These are phyloP conservation scores for Heliconius himera DNA, from an alignment of 1,140 invertebrate species.

Conservation along the genomic window DNA sequence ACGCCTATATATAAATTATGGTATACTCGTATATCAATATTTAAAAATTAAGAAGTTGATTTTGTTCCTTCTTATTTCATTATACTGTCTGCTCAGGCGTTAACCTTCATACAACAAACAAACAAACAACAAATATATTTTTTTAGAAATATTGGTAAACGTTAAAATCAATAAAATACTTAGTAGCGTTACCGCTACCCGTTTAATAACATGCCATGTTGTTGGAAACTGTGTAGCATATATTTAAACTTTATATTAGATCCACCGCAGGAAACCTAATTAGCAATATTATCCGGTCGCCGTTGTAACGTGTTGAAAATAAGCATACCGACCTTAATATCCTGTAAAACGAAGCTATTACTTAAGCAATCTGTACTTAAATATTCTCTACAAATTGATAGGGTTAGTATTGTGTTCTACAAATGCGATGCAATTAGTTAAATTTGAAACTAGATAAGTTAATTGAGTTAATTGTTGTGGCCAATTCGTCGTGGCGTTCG, in stretches of 20 bases:
- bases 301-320: conserved; percentile 50
- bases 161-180: neutral
- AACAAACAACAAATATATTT: no score
- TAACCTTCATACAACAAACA: no score
- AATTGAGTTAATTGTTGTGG: neutral
- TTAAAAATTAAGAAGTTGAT: no score
- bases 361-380: neutral
- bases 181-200: neutral
- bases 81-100: no score
- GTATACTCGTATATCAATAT: no score
- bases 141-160: neutral
- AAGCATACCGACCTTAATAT: conserved; percentile 18
- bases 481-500: no score
- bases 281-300: conserved; percentile 64
- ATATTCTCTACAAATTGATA: neutral
- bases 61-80: no score
- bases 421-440: neutral
- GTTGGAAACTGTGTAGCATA: conserved; percentile 14
- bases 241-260: conserved; percentile 60
- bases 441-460: neutral
- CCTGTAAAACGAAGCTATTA: conserved; percentile 17
- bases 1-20: neutral
- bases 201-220: neutral
- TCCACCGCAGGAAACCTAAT: conserved; percentile 62
- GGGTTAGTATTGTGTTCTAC: neutral